Base-by-base conservation (phyloP, 2,888 invertebrate species). In the Plebejus argus region DNA sequence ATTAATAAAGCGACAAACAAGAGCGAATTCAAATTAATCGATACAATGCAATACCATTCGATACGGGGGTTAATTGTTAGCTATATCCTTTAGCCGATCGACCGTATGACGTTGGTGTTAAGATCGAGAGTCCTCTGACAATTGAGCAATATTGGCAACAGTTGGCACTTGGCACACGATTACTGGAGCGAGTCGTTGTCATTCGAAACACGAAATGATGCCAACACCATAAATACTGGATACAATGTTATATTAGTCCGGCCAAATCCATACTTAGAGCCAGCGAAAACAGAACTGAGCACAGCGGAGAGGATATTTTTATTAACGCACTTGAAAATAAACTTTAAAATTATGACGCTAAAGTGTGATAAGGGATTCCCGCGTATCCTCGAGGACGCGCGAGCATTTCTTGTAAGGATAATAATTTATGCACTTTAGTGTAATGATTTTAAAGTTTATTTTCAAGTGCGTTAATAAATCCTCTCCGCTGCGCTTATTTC, bases 111-210 rank as follows among this genome's bases (percentile, higher is more conserved):
- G 61, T 66, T 28, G 23, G 28, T 1, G 10, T 20, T 76, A 76
- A 66, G 76, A 70, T 76, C 23, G 66, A 39, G 76, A 66, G 83
- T 78, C 49, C 74, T 78, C 81, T 84, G 85, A 86, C 84, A 76
- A 79, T 85, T 84, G 84, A 88, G 84, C 87, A 91, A 93, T 89
- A 89, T 88, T 83, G 81, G 79, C 81, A 81, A 86, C 83, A 80
- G 88, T 93, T 92, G 89, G 89, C 89, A 87, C 87, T 93, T 92
- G 89, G 89, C 89, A 87, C 87, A 91, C 86, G 87, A 87, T 93
- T 93, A 93, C 91, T 93, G 92, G 93, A 93, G 91, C 93, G 89
- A 89, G 85, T 85, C 88, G 83, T 90, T 89, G 89, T 90, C 87
- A 92, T 91, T 91, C 92, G 83, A 82, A 86, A 88, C 92, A 91